These are phyloP conservation scores for Trileptium ribeirensis DNA, from an alignment of 2,888 invertebrate species.

Conservation along the genomic window DNA sequence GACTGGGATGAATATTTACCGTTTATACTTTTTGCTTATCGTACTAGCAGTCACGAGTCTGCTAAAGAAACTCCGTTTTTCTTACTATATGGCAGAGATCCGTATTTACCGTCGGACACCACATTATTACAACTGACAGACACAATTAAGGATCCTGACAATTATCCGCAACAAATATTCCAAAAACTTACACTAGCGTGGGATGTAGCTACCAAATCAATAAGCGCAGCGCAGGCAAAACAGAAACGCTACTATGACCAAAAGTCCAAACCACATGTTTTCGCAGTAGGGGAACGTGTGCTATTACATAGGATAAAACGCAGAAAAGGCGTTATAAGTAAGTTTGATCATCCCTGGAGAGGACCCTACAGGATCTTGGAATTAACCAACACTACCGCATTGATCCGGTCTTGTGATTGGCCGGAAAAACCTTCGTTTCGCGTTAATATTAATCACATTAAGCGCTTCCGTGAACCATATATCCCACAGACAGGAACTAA, in stretches of 20 bases:
- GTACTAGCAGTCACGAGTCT: slow-evolving; percentile 30
- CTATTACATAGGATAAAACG: no score
- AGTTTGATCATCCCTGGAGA: slow-evolving; percentile 6
- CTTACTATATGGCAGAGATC: slow-evolving; percentile 29
- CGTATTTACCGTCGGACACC: slow-evolving; percentile 30
- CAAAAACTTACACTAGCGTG: not conserved
- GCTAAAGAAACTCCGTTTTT: slow-evolving; percentile 34
- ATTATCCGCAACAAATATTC: not conserved
- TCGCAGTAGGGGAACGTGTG: not conserved
- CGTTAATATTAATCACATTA: not conserved
- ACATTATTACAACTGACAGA: no score
- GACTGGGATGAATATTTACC: slow-evolving; percentile 41
- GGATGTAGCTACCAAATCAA: not conserved
- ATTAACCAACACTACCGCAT: not conserved
- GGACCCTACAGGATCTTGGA: slow-evolving; percentile 3
- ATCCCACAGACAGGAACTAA: no score
- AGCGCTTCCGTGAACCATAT: not conserved
- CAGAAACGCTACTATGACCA: slow-evolving; percentile 3
- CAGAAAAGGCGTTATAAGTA: no score
- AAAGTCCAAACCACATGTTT: not conserved
- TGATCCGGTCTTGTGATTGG: not conserved
- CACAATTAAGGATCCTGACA: not conserved
- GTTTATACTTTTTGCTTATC: slow-evolving; percentile 38
- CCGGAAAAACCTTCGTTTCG: not conserved
- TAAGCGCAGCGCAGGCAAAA: not conserved